phyloP scores from a whole-genome alignment of 2,797 vertebrate species.

The Sebastes matsubarae region DNA sequence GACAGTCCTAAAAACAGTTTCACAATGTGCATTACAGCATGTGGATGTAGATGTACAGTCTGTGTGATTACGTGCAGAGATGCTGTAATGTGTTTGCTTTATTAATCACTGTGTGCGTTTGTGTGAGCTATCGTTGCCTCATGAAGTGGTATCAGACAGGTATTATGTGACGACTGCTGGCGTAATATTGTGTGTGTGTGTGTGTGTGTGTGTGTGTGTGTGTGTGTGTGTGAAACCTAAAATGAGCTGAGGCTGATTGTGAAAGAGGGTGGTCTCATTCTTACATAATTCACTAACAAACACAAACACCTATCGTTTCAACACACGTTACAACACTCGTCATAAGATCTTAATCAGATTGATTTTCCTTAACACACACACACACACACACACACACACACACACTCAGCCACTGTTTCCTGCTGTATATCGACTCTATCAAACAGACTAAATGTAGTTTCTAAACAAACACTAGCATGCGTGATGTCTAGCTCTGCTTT shows the following conservation, averaged over 20 bases:
- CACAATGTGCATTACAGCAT: too few relatives aligned
- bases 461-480: too few relatives aligned
- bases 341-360: slow-evolving; percentile 32
- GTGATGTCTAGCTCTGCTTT: too few relatives aligned
- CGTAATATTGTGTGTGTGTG: too few relatives aligned
- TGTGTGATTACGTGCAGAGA: neutral
- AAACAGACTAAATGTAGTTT: neutral
- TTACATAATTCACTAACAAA: slow-evolving; percentile 19
- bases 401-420: neutral
- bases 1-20: too few relatives aligned
- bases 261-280: neutral
- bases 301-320: neutral
- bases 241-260: neutral
- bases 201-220: neutral
- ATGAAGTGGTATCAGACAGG: neutral
- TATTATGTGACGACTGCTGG: neutral
- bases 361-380: slow-evolving; percentile 2
- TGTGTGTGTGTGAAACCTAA: neutral
- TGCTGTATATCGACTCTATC: neutral
- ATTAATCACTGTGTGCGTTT: neutral
- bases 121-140: neutral
- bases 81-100: neutral
- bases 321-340: slow-evolving; percentile 4
- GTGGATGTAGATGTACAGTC: too few relatives aligned
- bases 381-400: neutral